Base-by-base conservation (phyloP, 2,113 vertebrate species). In the Salminus brasiliensis region DNA sequence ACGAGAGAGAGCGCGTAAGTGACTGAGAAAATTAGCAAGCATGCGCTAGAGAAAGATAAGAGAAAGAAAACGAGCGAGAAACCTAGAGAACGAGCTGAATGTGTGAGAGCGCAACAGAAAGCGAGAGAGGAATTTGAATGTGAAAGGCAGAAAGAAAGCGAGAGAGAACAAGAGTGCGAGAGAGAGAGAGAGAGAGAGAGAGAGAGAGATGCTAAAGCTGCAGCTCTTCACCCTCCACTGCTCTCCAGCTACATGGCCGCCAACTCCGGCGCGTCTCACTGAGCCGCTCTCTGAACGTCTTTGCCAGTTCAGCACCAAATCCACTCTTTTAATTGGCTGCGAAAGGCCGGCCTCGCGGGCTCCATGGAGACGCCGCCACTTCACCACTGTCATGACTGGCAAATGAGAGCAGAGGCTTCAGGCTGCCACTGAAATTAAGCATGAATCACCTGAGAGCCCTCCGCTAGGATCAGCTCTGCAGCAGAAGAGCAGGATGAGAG, bases 241-340 rank as follows among this genome's bases (percentile, higher is more conserved):
- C 55, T 63, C 72, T 65, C 29, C 32, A 36, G 49, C 72, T 76
- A 66, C 55, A 63, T 49, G 23, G 53, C 74, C 21, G 8, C 62
- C 62, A 53, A 47, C 74, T 52, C 70, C 39, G 16, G 16, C 1
- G 8, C 15, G 30, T 39, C 69, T 34, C 47, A 25, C 72, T 55
- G 55, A 16, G 34, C 18, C 27, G 29, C 60, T 41, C 52, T 23
- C 25, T 34, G 71, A 68, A 34, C 27, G 34, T 43, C 43, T 47
- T 60, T 12, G 52, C 27, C 55, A 71, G 76, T 16, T 80, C 59
- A 13, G 47, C 57, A 72, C 63, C 21, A 65, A 79, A 65, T 77
- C 34, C 62, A 65, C 59, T 23, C 49, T 80, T 82, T 80, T 83
- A 74, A 85, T 85, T 80, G 84, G 77, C 81, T 80, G 69, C 55